Base-by-base conservation (phyloP, 2,888 invertebrate species). In the Gymnocheta viridis region DNA sequence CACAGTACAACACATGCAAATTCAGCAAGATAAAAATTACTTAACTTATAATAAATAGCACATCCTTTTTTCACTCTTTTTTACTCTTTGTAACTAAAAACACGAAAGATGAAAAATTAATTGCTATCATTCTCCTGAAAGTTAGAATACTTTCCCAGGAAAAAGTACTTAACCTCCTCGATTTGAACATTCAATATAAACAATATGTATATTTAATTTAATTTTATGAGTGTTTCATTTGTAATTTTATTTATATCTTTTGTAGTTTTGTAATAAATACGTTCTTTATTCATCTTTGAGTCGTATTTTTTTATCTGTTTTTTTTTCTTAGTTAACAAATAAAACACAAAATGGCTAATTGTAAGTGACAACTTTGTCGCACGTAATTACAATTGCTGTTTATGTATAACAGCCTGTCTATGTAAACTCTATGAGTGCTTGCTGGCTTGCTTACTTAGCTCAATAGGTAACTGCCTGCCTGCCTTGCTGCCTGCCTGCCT, bases 351-450 rank as follows among this genome's bases (percentile, higher is more conserved):
- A 85, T 82, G 81, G 82, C 86, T 87, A 87, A 87, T 87, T 86
- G 87, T 81, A 84, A 85, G 85, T 86, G 87, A 87, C 87, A 87
- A 86, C 82, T 85, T 86, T 85, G 85, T 86, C 87, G 85, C 85
- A 81, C 82, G 85, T 85, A 87, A 87, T 86, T 86, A 85, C 86
- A 86, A 85, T 81, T 77, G 76, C 85, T 85, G 77, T 81, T 81
- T 84, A 81, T 81, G 84, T 81, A 77, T 77, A 81, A 84, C 77
- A 64, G 73, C 41, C 66, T 73, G 77, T 38, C 60, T 79, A 24
- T 66, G 51, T 62, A 56, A 32, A 64, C 41, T 64, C 70, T 62
- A 29, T 76, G 69, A 62, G 14, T 76, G 62, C 35, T 47, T 82
- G 72, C 54, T 35, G 24, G 67, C 67, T 27, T 27, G 49, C 73